Base-by-base conservation (phyloP, 2,797 vertebrate species). In the Danio jaintianensis region DNA sequence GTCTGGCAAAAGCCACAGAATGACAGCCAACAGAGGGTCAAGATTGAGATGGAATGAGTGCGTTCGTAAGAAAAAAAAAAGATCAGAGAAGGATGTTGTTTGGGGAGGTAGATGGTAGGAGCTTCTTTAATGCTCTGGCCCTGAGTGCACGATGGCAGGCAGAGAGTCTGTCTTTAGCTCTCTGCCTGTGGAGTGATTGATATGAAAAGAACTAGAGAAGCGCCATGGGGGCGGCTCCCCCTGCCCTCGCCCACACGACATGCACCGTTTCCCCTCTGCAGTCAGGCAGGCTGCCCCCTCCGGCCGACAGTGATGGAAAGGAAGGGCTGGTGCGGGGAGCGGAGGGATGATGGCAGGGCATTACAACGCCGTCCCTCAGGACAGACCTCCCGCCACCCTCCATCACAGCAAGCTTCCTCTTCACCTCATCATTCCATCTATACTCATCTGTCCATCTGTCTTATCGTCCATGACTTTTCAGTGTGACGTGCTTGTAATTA, bases 181-280 rank as follows among this genome's bases (percentile, higher is more conserved):
- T 73, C 20, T 73, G 78, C 91, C 80, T 69, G 74, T 82, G 52
- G 89, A 87, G 90, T 92, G 91, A 92, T 92, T 89, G 90, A 92
- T 93, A 86, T 70, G 20, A 88, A 75, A 22, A 69, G 84, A 87
- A 85, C 88, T 82, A 84, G 83, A 80, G 79, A 85, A 88, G 43
- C 48, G 7, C 69, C 66, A 75, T 22, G 38, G 43, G 80, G 83
- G 52, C 10, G 13, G 43, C 48, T 82, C 75, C 62, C 62, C 58
- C 45, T 69, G 76, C 81, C 76, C 70, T 83, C 50, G 4, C 43
- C 71, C 50, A 62, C 52, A 50, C 59, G 58, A 78, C 40, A 62
- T 68, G 50, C 48, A 75, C 75, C 42, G 74, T 55, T 50, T 69
- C 75, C 75, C 73, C 74, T 61, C 67, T 62, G 75, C 62, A 64